A percentile compares a stretch with the other conserved stretches of the same genome.
Evolutionary conservation across 1,140 invertebrate species (phyloP).

Genomic region (Dreissena rostriformis): DNA sequence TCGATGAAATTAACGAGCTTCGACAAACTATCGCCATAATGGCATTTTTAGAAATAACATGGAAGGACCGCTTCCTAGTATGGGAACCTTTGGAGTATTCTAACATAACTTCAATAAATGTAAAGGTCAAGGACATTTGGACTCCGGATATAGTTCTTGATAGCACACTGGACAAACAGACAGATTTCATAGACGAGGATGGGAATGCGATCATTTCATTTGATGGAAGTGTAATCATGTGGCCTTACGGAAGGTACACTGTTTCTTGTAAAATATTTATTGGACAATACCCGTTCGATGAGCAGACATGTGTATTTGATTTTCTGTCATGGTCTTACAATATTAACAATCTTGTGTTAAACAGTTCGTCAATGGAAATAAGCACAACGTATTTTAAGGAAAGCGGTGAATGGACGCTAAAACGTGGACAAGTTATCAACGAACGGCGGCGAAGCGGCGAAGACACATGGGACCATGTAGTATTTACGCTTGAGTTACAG

Average conservation of each 20-base stretch:
- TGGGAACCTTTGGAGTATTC: conserved; percentile 16
- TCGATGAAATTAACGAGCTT: conserved; percentile 24
- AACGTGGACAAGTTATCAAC: neutral
- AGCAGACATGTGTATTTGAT: conserved; percentile 97
- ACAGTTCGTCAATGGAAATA: neutral
- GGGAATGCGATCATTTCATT: conserved; percentile 8
- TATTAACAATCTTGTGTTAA: conserved; percentile 15
- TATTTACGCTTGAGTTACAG: conserved; percentile 9
- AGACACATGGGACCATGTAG: conserved; percentile 35
- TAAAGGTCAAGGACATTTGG: conserved; percentile 33
- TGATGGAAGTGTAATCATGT: conserved; percentile 29
- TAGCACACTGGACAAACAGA: conserved; percentile 25
- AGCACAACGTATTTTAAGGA: conserved; percentile 3
- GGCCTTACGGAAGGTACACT: conserved; percentile 42
- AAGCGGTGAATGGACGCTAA: conserved; percentile 44
- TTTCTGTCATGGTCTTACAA: conserved; percentile 97
- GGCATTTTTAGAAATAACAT: conserved; percentile 34
- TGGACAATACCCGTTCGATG: conserved; percentile 87
- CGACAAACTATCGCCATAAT: conserved; percentile 23
- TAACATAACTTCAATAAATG: neutral
- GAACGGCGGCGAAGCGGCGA: neutral
- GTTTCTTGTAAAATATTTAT: conserved; percentile 88
- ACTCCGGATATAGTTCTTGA: conserved; percentile 20
- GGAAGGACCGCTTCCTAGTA: conserved; percentile 29
- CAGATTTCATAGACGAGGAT: conserved; percentile 23